These are phyloP conservation scores for Rhopilema esculentum DNA, from an alignment of 30 jellyfish, hydroid and myxozoan genomes.

Conservation along the genomic window DNA sequence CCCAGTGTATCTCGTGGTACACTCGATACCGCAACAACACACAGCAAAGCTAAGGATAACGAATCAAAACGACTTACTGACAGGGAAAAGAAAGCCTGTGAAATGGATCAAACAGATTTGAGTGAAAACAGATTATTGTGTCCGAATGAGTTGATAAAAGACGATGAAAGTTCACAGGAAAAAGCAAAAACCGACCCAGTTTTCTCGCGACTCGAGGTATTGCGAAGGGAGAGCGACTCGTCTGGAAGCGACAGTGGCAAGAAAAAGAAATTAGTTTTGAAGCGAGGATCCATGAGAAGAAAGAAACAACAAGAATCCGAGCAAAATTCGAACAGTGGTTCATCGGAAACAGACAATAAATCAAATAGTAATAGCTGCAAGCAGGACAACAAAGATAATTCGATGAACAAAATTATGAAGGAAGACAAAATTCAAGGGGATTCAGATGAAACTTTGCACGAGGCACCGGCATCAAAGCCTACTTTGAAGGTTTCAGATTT, in stretches of 20 bases:
- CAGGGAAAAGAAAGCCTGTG: conserved; percentile 14
- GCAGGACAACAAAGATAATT: not conserved
- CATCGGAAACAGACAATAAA: not conserved
- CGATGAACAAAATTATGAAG: not conserved
- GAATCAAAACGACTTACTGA: conserved; percentile 7
- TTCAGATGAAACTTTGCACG: not conserved
- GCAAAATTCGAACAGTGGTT: not conserved
- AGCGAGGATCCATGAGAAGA: conserved; percentile 75
- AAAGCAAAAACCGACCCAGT: not conserved
- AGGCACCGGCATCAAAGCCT: not conserved
- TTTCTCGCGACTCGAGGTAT: conserved; percentile 14
- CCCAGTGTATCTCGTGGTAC: not conserved
- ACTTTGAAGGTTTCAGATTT: too few species aligned
- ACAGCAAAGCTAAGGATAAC: conserved; percentile 8
- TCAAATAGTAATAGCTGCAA: not conserved
- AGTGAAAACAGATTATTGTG: conserved; percentile 10
- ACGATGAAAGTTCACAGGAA: conserved; percentile 27
- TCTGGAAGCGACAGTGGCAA: conserved; percentile 57
- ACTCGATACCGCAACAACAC: conserved; percentile 56
- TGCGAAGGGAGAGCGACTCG: conserved; percentile 52
- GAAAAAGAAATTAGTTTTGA: conserved; percentile 63
- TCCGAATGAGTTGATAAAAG: conserved; percentile 1
- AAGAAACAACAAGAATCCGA: conserved; percentile 27
- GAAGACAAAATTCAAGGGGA: not conserved
- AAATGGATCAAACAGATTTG: conserved; percentile 13